Percentiles rank a stretch among this genome's conserved stretches.
phyloP scores from a whole-genome alignment of 2,113 vertebrate genomes.

The Fregata magnificens region DNA sequence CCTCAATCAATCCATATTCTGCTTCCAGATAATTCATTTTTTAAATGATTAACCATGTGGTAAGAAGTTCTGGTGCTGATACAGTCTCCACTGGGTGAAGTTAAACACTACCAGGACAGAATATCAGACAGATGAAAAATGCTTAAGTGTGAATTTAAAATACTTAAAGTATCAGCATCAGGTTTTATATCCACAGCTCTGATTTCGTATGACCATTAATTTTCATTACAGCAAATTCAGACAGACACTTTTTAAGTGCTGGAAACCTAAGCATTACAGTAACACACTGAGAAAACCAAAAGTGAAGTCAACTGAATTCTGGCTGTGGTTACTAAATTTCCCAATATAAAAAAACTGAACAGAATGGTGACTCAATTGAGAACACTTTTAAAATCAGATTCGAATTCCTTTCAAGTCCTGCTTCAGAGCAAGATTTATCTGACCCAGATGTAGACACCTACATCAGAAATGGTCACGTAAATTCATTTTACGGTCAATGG shows the following conservation, averaged over 20 bases:
- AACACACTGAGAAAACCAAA: background rate
- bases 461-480: background rate
- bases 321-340: background rate
- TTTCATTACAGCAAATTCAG: background rate
- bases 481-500: background rate
- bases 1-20: conserved; percentile 1
- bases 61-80: background rate
- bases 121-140: background rate
- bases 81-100: background rate
- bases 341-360: background rate
- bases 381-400: background rate
- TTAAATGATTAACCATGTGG: background rate
- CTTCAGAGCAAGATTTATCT: background rate
- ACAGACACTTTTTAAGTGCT: background rate
- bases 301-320: background rate
- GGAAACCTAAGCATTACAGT: background rate
- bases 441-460: background rate
- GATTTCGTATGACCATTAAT: background rate
- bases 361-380: background rate
- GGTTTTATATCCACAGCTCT: background rate
- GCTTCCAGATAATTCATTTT: conserved; percentile 15
- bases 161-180: background rate
- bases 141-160: background rate
- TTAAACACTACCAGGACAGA: background rate
- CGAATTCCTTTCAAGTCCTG: background rate